These are phyloP conservation scores for Agrotis ipsilon DNA, from an alignment of 2,888 invertebrate species.

Conservation along the genomic window DNA sequence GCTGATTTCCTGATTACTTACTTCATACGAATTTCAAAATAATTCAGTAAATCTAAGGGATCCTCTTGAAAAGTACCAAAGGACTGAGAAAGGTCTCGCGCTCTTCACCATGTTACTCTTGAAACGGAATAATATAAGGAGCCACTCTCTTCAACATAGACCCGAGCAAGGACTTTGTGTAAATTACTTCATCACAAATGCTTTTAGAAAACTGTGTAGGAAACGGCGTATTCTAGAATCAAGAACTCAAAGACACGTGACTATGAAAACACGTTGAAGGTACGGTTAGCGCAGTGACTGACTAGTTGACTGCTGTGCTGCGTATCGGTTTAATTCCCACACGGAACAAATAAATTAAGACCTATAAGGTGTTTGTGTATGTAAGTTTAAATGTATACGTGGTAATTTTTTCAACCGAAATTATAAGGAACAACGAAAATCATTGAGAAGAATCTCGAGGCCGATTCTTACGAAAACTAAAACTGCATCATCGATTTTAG, in stretches of 20 bases:
- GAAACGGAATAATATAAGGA: constrained; percentile 24
- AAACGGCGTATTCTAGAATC: background rate
- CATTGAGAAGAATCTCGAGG: too few relatives aligned
- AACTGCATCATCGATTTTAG: too few relatives aligned
- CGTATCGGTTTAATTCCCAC: too few relatives aligned
- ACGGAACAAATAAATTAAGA: too few relatives aligned
- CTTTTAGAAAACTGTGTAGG: background rate
- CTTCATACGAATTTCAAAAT: constrained; percentile 44
- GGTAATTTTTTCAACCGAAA: too few relatives aligned
- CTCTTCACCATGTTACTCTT: constrained; percentile 23
- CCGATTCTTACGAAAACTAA: too few relatives aligned
- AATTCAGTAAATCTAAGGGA: constrained; percentile 38
- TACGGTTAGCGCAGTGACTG: too few relatives aligned
- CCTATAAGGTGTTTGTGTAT: too few relatives aligned
- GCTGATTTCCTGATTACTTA: constrained; percentile 55
- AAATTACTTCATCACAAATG: background rate
- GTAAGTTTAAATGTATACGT: too few relatives aligned
- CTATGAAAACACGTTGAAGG: too few relatives aligned
- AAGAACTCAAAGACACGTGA: background rate
- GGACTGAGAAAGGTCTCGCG: constrained; percentile 12
- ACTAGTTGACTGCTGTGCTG: too few relatives aligned
- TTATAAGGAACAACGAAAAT: too few relatives aligned
- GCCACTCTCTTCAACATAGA: constrained; percentile 10
- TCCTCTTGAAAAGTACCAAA: constrained; percentile 27
- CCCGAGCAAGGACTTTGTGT: background rate